Evolutionary conservation across 2,888 invertebrate species (phyloP), one percentile per base, ranked within the genome.

Genomic region (Notodonta dromedarius): DNA sequence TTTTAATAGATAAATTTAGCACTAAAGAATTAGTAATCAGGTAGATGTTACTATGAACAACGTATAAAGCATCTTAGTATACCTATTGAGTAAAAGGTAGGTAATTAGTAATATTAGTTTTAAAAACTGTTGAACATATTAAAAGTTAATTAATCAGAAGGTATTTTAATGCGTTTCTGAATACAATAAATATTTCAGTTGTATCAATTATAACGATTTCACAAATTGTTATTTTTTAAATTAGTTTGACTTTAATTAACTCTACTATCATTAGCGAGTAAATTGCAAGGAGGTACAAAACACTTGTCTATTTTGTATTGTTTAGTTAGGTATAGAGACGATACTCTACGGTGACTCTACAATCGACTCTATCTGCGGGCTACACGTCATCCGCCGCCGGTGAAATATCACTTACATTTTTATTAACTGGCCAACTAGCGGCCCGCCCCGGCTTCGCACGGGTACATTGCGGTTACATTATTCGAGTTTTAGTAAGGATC

Each of bases 1-100:
- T 70, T 62, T 70, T 64, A 70, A 65, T 65, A 65, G 58, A 69
- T 73, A 65, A 73, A 76, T 66, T 64, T 65, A 59, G 61, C 39
- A 58, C 40, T 39, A 48, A 51, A 48, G 62, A 67, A 66, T 52
- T 69, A 48, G 42, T 68, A 66, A 70, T 70, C 68, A 35, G 35
- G 35, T 35, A 35, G 6, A 66, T 13, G 40, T 42, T 63, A 44
- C 44, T 44, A 44, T 7, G 13, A 44, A 44, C 2, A 13, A 44
- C 7, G 35, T 35, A 35, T 35, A 35, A 24, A 24, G 1, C 24
- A 24, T 24, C 24, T 24, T 2, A 24, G 24, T 24, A 24, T 24
- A n/a, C n/a, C n/a, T n/a, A n/a, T n/a, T n/a, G n/a, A n/a, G n/a
- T 35, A 35, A 35, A 35, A 35, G 6, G 35, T 35, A 35, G 7